Evolutionary conservation across 2,113 vertebrate species (phyloP).

Genomic region (Erythrocercus mccallii): DNA sequence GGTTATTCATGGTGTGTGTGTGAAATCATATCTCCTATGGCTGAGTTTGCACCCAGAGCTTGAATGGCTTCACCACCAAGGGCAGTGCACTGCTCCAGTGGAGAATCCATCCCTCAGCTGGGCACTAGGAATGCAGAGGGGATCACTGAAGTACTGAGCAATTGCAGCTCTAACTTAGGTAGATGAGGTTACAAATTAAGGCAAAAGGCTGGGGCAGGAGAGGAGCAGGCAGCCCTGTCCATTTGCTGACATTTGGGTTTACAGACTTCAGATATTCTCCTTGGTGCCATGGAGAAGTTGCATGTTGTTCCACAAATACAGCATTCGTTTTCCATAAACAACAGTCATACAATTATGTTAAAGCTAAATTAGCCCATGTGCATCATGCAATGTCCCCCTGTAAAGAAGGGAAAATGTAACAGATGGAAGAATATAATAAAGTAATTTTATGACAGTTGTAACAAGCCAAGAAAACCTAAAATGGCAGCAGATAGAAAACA

Average conservation of each 20-base stretch:
- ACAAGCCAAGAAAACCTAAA: slow-evolving; percentile 50
- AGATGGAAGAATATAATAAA: slow-evolving; percentile 54
- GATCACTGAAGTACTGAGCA: background rate
- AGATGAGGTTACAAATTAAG: background rate
- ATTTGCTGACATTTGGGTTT: background rate
- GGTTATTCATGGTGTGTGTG: background rate
- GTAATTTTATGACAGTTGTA: slow-evolving; percentile 17
- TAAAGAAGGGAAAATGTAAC: slow-evolving; percentile 16
- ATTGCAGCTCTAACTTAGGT: background rate
- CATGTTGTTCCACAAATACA: background rate
- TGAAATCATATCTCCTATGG: background rate
- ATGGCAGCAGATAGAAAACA: slow-evolving; percentile 19
- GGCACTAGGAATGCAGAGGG: background rate
- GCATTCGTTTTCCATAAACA: background rate
- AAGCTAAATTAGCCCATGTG: background rate
- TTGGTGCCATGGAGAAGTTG: background rate
- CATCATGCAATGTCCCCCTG: background rate
- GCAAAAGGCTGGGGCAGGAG: background rate
- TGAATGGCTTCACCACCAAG: background rate
- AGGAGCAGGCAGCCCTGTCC: background rate
- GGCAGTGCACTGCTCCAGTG: background rate
- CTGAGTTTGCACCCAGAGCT: background rate
- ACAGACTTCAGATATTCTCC: background rate
- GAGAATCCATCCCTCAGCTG: background rate
- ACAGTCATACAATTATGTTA: background rate